These are phyloP conservation scores for Volucella bombylans DNA, from an alignment of 2,888 invertebrate genomes.

Conservation along the genomic window DNA sequence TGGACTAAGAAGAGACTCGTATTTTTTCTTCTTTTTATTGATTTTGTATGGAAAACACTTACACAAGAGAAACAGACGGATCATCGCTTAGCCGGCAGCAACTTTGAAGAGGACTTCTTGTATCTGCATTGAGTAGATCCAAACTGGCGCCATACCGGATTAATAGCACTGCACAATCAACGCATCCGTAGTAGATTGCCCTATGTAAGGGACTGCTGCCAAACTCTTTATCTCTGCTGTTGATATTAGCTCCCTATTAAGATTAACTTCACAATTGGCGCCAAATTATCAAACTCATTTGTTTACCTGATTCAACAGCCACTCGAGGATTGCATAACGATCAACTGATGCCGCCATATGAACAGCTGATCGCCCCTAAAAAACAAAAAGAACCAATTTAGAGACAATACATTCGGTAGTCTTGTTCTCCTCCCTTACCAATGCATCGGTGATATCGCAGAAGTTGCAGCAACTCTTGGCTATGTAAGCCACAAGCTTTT, in stretches of 20 bases:
- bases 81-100: conserved; percentile 82
- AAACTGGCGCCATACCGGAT: conserved; percentile 85
- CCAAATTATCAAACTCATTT: neutral
- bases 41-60: conserved; percentile 26
- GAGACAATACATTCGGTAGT: conserved; percentile 10
- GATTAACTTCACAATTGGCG: neutral
- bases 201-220: conserved; percentile 91
- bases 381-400: neutral
- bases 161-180: conserved; percentile 88
- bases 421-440: conserved; percentile 81
- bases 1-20: conserved; percentile 76
- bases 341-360: conserved; percentile 91
- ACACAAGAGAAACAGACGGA: conserved; percentile 52
- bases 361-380: conserved; percentile 88
- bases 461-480: conserved; percentile 86
- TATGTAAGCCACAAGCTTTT: conserved; percentile 85
- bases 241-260: conserved; percentile 79
- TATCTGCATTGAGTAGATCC: conserved; percentile 80
- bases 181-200: conserved; percentile 91
- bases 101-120: conserved; percentile 79
- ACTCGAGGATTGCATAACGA: conserved; percentile 86
- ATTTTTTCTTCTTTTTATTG: neutral
- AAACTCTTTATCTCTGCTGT: conserved; percentile 82
- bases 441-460: conserved; percentile 84
- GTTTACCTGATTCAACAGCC: conserved; percentile 86